Evolutionary conservation across 64 coral and sea anemone species (phyloP).

Genomic region (Montipora sp.): DNA sequence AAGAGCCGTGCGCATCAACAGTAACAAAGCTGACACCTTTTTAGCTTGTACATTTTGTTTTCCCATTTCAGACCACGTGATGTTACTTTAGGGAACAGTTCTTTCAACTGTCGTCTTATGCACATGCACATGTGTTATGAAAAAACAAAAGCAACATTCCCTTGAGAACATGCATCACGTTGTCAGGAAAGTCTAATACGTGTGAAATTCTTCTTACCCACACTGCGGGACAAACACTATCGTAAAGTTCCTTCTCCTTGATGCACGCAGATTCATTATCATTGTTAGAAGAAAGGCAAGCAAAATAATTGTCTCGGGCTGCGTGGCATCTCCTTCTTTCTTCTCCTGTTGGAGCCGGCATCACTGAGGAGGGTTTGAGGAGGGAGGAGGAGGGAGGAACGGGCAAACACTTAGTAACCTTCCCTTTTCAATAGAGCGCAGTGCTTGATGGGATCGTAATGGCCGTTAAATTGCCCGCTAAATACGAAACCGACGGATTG

Average conservation of each 20-base stretch:
- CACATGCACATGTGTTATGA: no score
- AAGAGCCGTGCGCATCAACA: no score
- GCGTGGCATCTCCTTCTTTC: conserved; percentile 82
- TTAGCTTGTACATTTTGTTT: no score
- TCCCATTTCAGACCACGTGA: no score
- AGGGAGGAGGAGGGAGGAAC: no score
- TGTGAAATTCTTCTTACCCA: conserved; percentile 73
- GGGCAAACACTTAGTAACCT: not conserved
- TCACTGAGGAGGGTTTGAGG: conserved; percentile 4
- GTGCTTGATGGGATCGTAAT: conserved; percentile 86
- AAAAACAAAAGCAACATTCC: no score
- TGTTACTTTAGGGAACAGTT: no score
- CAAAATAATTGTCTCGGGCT: conserved; percentile 89
- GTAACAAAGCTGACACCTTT: no score
- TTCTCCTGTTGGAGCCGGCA: conserved; percentile 89
- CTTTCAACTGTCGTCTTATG: no score
- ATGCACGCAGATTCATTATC: conserved; percentile 65
- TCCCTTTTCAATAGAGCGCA: conserved; percentile 17
- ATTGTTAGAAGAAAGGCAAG: conserved; percentile 63
- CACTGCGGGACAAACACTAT: conserved; percentile 65
- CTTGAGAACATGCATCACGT: no score
- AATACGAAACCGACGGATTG: conserved; percentile 76
- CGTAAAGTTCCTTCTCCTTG: conserved; percentile 73
- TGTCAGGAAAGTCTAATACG: no score
- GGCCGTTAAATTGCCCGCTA: conserved; percentile 93